Evolutionary conservation across 2,888 invertebrate species (phyloP).

Genomic region (Nomada ruficornis): DNA sequence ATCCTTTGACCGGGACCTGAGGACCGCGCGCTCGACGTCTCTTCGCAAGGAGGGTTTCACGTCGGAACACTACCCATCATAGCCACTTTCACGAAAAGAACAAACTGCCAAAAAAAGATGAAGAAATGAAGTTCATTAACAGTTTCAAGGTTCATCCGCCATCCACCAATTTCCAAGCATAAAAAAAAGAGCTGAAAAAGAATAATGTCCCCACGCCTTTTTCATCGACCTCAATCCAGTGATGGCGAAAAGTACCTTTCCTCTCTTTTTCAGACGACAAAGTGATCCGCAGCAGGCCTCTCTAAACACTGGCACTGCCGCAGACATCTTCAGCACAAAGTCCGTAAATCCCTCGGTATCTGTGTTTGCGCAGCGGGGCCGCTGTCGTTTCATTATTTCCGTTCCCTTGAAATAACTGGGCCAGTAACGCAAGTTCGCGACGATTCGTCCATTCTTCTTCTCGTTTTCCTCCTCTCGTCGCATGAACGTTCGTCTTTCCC

Average conservation of each 20-base stretch:
- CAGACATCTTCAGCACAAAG: not conserved
- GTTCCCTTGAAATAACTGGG: slow-evolving; percentile 28
- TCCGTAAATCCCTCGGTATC: slow-evolving; percentile 29
- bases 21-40: too few species aligned
- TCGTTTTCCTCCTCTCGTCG: not conserved
- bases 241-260: not conserved
- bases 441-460: not conserved
- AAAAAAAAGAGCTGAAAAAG: not conserved
- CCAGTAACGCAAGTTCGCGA: slow-evolving; percentile 11
- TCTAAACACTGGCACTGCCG: slow-evolving; percentile 8
- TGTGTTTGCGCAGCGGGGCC: slow-evolving; percentile 27
- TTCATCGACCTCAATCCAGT: slow-evolving; percentile 1
- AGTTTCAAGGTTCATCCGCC: too few species aligned
- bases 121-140: too few species aligned
- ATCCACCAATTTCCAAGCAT: not conserved
- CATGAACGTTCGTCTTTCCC: slow-evolving; percentile 6
- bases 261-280: not conserved
- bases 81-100: too few species aligned
- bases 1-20: too few species aligned
- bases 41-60: too few species aligned
- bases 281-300: slow-evolving; percentile 6
- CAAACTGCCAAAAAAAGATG: too few species aligned
- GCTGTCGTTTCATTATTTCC: slow-evolving; percentile 29
- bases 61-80: too few species aligned
- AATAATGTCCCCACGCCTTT: not conserved